Conservation (phyloP, 2,797 vertebrate species). For the Danio tinwini region DNA sequence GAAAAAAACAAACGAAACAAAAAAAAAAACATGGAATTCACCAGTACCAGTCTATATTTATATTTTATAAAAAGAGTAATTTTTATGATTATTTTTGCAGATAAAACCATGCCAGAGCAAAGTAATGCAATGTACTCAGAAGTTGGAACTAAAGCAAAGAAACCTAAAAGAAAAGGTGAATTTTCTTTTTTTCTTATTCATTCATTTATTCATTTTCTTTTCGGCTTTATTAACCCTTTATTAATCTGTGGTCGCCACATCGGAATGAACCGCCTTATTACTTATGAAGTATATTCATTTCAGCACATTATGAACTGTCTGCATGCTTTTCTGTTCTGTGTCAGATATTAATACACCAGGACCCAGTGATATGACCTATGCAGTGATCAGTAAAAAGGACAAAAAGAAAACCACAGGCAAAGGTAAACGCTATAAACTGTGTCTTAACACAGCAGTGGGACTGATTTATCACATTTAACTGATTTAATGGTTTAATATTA, state of each 20-base stretch:
- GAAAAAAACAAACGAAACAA: background rate
- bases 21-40: background rate
- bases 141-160: background rate
- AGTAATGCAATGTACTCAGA: background rate
- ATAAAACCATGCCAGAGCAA: background rate
- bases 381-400: background rate
- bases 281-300: background rate
- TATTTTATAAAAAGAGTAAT: background rate
- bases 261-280: too few relatives aligned
- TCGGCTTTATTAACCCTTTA: too few relatives aligned
- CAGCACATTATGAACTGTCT: too few relatives aligned
- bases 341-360: constrained; percentile 6
- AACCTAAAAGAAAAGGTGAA: background rate
- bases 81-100: background rate
- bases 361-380: constrained; percentile 2
- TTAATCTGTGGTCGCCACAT: too few relatives aligned
- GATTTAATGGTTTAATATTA: background rate
- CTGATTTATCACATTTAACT: background rate
- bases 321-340: background rate
- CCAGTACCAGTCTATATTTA: background rate
- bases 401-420: background rate
- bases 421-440: background rate
- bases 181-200: too few relatives aligned
- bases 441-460: background rate
- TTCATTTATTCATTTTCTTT: too few relatives aligned